These are phyloP conservation scores for Diaperis boleti DNA, from an alignment of 2,888 invertebrate species.

Conservation along the genomic window DNA sequence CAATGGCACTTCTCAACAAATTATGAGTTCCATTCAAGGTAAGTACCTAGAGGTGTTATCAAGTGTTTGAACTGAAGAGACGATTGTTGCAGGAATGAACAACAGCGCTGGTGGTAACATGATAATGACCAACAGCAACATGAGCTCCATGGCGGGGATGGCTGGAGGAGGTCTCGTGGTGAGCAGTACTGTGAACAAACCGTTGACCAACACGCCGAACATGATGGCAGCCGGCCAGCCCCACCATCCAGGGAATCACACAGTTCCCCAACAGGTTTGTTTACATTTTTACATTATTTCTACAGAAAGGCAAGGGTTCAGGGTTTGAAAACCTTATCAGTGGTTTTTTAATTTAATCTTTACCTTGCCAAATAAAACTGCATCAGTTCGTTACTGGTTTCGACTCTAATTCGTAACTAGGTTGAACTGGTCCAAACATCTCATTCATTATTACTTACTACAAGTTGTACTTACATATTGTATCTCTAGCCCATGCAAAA, in stretches of 20 bases:
- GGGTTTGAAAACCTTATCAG: conserved; percentile 35
- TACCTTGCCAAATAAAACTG: conserved; percentile 38
- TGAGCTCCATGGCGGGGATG: conserved; percentile 77
- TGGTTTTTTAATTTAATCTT: conserved; percentile 43
- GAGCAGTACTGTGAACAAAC: conserved; percentile 82
- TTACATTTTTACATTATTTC: conserved; percentile 8
- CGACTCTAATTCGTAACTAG: conserved; percentile 10
- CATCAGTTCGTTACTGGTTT: conserved; percentile 20
- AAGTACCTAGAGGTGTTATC: conserved; percentile 19
- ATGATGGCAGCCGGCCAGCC: conserved; percentile 73
- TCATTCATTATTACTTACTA: conserved; percentile 9
- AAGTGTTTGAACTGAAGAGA: neutral
- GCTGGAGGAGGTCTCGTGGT: conserved; percentile 79
- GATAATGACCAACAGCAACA: conserved; percentile 84
- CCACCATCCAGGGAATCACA: conserved; percentile 60
- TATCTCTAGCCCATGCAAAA: conserved; percentile 76
- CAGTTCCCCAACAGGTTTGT: conserved; percentile 56
- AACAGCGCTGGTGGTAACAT: conserved; percentile 76
- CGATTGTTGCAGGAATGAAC: conserved; percentile 72
- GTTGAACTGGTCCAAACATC: conserved; percentile 33
- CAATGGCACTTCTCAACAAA: conserved; percentile 79
- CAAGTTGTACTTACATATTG: neutral
- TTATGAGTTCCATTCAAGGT: conserved; percentile 82
- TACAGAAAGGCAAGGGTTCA: conserved; percentile 36
- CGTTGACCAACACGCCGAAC: conserved; percentile 69